A percentile compares a stretch with the other conserved stretches of the same genome.
phyloP scores from a whole-genome alignment of 2,797 vertebrate genomes.

The Xyrichtys novacula region DNA sequence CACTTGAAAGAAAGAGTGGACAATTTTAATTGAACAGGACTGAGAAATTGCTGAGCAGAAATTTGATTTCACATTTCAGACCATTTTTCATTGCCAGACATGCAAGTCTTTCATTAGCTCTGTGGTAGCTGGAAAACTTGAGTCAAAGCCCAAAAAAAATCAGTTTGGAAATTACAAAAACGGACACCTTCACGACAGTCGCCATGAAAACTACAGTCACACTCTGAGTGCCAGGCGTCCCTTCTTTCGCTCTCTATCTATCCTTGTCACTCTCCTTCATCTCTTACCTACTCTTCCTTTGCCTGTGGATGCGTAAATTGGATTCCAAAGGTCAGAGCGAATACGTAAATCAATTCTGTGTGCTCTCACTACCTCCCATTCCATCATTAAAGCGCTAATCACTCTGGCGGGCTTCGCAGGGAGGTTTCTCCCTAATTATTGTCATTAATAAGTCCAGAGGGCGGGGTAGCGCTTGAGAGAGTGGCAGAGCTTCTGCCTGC shows the following conservation, averaged over 20 bases:
- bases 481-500: conserved; percentile 72
- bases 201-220: conserved; percentile 70
- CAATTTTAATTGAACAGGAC: conserved; percentile 53
- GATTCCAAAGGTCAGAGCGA: conserved; percentile 86
- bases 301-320: conserved; percentile 83
- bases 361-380: conserved; percentile 78
- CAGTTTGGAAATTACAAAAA: conserved; percentile 64
- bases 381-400: conserved; percentile 88
- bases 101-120: conserved; percentile 52
- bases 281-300: conserved; percentile 79
- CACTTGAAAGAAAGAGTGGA: conserved; percentile 36
- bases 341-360: conserved; percentile 86
- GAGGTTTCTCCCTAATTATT: conserved; percentile 87
- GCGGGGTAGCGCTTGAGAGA: conserved; percentile 79
- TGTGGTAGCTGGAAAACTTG: conserved; percentile 31
- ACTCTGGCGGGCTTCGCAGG: conserved; percentile 80
- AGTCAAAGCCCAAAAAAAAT: conserved; percentile 45
- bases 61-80: conserved; percentile 44
- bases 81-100: conserved; percentile 53
- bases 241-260: conserved; percentile 69
- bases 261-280: conserved; percentile 80
- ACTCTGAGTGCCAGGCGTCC: conserved; percentile 63
- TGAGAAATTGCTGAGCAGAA: conserved; percentile 32
- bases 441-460: conserved; percentile 86
- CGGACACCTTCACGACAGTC: conserved; percentile 51